Conservation (phyloP, 2,797 vertebrate species). For the Orestias chungarensis region DNA sequence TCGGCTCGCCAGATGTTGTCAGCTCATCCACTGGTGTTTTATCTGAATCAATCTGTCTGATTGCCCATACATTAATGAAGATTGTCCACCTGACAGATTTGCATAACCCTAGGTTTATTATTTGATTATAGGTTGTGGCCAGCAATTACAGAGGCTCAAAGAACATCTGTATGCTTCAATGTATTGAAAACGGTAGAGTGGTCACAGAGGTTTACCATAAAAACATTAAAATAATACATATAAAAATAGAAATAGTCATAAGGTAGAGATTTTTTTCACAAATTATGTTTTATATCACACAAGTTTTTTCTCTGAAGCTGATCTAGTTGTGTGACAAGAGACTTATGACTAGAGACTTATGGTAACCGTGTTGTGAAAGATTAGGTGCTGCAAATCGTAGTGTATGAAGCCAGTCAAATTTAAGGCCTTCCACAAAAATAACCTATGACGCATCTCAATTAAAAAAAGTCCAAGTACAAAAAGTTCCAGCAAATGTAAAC, state of each 20-base stretch:
- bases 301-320: background rate
- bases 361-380: background rate
- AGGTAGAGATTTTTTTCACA: background rate
- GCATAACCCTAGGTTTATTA: background rate
- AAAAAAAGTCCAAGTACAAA: background rate
- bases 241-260: too few relatives aligned
- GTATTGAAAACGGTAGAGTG: too few relatives aligned
- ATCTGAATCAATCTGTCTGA: constrained; percentile 69
- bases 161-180: background rate
- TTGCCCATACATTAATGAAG: constrained; percentile 59
- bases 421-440: background rate
- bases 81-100: constrained; percentile 19
- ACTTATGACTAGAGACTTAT: background rate
- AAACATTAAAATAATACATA: too few relatives aligned
- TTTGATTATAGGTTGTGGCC: background rate
- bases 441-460: background rate
- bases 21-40: constrained; percentile 50
- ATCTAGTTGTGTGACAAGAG: background rate
- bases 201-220: too few relatives aligned
- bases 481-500: background rate
- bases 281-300: background rate
- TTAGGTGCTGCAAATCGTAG: background rate
- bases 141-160: background rate
- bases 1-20: constrained; percentile 69
- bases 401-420: background rate